Percentiles rank a stretch among this genome's conserved stretches.
Evolutionary conservation across 2,113 vertebrate species (phyloP).

Genomic region (Hyperoodon ampullatus): DNA sequence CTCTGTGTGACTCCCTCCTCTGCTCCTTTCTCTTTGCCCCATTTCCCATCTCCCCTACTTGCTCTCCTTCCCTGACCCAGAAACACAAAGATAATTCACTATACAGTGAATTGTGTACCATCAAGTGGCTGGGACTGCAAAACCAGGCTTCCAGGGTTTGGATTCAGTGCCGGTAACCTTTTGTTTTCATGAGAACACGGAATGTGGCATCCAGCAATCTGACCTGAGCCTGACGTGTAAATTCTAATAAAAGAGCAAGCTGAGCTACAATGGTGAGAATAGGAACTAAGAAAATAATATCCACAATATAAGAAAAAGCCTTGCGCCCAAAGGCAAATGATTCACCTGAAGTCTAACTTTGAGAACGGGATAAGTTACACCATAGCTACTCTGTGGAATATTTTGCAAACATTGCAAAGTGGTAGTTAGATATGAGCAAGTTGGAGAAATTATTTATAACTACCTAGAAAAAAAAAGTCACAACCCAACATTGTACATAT

Average conservation of each 20-base stretch:
- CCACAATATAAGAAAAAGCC: neutral
- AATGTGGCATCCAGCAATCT: neutral
- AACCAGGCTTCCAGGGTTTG: neutral
- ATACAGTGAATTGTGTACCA: neutral
- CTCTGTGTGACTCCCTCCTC: neutral
- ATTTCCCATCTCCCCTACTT: neutral
- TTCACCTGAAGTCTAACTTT: neutral
- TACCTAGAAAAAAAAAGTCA: neutral
- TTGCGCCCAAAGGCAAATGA: neutral
- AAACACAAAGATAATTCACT: neutral
- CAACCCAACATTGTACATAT: neutral
- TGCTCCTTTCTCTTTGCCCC: neutral
- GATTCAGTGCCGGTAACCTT: neutral
- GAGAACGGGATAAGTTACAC: neutral
- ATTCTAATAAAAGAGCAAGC: neutral
- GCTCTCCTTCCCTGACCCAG: neutral
- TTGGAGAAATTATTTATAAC: neutral
- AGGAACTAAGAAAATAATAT: neutral
- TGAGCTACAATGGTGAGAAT: neutral
- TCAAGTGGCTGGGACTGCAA: neutral
- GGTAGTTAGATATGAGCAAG: neutral
- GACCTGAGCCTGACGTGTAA: neutral
- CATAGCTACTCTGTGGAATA: neutral
- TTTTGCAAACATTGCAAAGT: neutral
- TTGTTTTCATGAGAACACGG: neutral